Evolutionary conservation across 2,888 invertebrate species (phyloP), one percentile per base, ranked within the genome.

Genomic region (Fragum whitleyi): DNA sequence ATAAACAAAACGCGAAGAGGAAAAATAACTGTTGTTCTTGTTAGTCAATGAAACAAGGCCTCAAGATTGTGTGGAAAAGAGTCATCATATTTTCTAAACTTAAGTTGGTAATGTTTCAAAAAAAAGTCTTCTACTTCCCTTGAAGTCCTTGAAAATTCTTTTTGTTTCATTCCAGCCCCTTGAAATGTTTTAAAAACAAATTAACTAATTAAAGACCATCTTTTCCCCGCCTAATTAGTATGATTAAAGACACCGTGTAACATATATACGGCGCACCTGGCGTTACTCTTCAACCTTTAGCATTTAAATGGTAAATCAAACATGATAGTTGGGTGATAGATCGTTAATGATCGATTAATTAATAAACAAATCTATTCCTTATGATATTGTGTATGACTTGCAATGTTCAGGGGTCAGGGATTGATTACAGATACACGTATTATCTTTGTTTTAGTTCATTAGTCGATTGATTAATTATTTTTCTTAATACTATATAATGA

Each of bases 211-310:
- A 65, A 21, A 65, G 65, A 21, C 21, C 39, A 14, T n/a, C 2
- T 26, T 11, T 39, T n/a, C 14, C 39, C 39, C 23, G 32, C 65
- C 47, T 16, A 65, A 65, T 39, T 21, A 21, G 65, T 65, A 42
- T 65, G 23, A 65, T 65, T 65, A 65, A 32, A 65, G 65, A 65
- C 65, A 42, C 65, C 42, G 42, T 42, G 28, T 65, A 65, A 65
- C 21, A 42, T 19, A 28, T 65, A 65, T 42, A 65, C 55, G 39
- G 28, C 14, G 36, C 74, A 74, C 74, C 74, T 74, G 74, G 51
- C 21, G 23, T 19, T 65, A 65, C 53, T 67, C 65, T 53, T 74
- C 67, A 67, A 74, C 74, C 74, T 74, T 55, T 74, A 23, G 19
- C 23, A 21, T 47, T 36, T 23, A 19, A 51, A 21, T 36, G 53